phyloP scores from a whole-genome alignment of 2,888 invertebrate genomes.

The Dicyrtoma fusca region DNA sequence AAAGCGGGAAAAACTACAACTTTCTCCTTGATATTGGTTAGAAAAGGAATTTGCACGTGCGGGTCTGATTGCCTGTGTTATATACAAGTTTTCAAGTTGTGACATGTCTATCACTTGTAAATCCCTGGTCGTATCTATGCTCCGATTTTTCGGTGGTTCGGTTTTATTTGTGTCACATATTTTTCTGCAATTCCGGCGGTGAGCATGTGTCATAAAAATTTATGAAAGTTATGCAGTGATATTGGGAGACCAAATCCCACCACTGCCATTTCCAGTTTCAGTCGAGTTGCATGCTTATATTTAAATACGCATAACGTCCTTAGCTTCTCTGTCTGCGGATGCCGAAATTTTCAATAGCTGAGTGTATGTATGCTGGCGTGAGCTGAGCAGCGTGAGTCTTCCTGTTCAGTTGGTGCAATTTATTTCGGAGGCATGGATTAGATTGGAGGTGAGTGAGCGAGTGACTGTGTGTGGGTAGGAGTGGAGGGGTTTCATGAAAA shows the following conservation, averaged over 20 bases:
- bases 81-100: no score
- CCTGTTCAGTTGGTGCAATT: conserved; percentile 22
- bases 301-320: background rate
- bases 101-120: no score
- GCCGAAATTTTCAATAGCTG: background rate
- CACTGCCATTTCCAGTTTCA: background rate
- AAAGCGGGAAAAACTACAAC: no score
- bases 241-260: background rate
- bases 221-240: no score
- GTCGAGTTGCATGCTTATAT: background rate
- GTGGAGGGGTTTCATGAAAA: background rate
- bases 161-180: no score
- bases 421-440: conserved; percentile 18
- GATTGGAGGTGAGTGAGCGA: background rate
- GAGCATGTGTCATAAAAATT: no score
- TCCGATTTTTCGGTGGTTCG: no score
- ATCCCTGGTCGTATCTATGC: no score
- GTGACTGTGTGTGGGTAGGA: background rate
- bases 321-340: background rate
- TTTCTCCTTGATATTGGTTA: no score
- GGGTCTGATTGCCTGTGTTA: no score
- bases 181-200: no score
- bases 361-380: background rate
- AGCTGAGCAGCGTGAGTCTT: background rate
- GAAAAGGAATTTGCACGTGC: no score